These are phyloP conservation scores for Ophioninae sp. DNA, from an alignment of 2,888 invertebrate genomes.

Conservation along the genomic window DNA sequence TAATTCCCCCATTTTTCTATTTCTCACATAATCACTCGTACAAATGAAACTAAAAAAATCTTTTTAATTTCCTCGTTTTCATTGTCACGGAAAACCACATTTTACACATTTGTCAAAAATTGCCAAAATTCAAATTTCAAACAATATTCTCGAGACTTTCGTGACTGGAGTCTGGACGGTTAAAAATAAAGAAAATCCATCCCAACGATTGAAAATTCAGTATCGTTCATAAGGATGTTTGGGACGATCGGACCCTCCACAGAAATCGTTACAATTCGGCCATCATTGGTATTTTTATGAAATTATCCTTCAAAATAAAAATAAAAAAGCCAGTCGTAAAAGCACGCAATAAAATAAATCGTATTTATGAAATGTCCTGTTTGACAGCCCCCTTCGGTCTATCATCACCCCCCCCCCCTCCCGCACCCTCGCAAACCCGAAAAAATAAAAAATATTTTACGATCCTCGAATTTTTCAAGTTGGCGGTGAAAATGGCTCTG, in stretches of 20 bases:
- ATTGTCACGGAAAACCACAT: too few species aligned
- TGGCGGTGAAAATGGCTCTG: neutral
- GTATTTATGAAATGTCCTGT: neutral
- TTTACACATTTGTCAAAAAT: too few species aligned
- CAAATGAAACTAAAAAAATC: neutral
- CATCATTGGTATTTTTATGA: neutral
- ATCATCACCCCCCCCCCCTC: too few species aligned
- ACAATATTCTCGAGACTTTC: too few species aligned
- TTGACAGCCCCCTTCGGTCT: neutral
- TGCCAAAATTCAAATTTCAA: too few species aligned
- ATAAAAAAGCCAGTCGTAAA: neutral
- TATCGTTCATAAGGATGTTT: too few species aligned
- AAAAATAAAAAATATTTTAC: neutral
- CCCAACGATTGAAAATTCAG: too few species aligned
- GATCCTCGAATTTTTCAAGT: neutral
- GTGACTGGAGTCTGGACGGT: too few species aligned
- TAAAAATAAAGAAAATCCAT: too few species aligned
- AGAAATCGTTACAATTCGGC: neutral
- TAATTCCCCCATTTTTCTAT: neutral
- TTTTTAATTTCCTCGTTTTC: too few species aligned
- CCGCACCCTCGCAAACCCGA: too few species aligned
- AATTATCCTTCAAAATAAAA: neutral
- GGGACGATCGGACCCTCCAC: neutral
- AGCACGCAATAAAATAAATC: neutral
- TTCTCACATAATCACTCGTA: neutral